Evolutionary conservation across 2,888 invertebrate species (phyloP).

Genomic region (Hetaerina titia): DNA sequence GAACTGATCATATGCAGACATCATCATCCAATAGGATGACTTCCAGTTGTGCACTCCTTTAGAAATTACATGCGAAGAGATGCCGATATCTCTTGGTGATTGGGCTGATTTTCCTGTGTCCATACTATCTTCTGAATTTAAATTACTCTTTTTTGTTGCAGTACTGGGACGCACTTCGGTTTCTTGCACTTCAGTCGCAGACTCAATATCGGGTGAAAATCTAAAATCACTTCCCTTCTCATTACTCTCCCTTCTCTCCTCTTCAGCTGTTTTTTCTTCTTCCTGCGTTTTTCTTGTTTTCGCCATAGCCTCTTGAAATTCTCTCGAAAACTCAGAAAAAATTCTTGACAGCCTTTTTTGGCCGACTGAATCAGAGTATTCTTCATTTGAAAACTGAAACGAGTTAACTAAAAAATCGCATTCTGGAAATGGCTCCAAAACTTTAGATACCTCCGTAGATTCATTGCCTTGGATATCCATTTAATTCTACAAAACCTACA

Average conservation of each 20-base stretch:
- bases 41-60: not conserved
- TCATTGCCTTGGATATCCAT: not conserved
- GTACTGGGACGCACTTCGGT: not conserved
- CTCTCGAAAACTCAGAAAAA: not conserved
- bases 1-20: slow-evolving; percentile 39
- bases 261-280: not conserved
- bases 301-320: slow-evolving; percentile 23
- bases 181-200: not conserved
- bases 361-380: not conserved
- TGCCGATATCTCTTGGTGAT: not conserved
- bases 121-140: not conserved
- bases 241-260: not conserved
- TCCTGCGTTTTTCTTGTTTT: not conserved
- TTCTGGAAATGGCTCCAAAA: slow-evolving; percentile 38
- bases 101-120: not conserved
- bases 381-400: not conserved
- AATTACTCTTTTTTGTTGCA: not conserved
- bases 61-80: not conserved
- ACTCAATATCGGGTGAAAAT: not conserved
- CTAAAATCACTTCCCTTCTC: not conserved
- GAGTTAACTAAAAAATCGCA: slow-evolving; percentile 25
- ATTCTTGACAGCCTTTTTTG: not conserved
- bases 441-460: not conserved
- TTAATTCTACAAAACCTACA: too few relatives aligned
- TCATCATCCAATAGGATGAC: slow-evolving; percentile 55